Base-by-base conservation (phyloP, 2,797 vertebrate species). In the Psittacula echo region DNA sequence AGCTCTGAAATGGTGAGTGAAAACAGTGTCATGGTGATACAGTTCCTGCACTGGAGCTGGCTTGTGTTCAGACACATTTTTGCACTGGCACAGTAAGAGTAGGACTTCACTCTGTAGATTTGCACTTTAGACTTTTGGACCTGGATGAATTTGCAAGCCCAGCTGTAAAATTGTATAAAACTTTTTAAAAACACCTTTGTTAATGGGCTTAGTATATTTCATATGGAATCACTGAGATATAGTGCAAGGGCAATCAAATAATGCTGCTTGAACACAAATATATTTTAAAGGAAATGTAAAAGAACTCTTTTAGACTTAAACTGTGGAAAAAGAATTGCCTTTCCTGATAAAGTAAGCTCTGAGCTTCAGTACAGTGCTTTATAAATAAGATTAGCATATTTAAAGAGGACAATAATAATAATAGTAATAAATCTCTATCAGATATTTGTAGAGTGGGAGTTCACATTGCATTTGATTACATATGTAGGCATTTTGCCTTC, bases 91-190 rank as follows among this genome's bases (percentile, higher is more conserved):
- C 30, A 23, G 11, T 20, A 17, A 37, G 3, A 37, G 61, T 48
- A 44, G 41, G 39, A 23, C 50, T 68, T 34, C 24, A 0, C 27
- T 72, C 26, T 50, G 34, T 58, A 77, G 84, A n/a, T 1, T 0
- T 81, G 85, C 53, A 50, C 77, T 88, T 91, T n/a, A 62, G 80
- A 75, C 87, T 89, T 92, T 65, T 68, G 87, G 53, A 94, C 62
- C 29, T 9, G 6, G 45, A 42, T 39, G 24, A 81, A 86, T 68
- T 88, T 67, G 73, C 70, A 94, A 86, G 53, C 32, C 64, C 64
- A 86, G 45, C 29, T 85, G 37, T 74, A 51, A 26, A 71, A 24
- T 26, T n/a, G 10, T 32, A 32, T 54, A 23, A 62, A 87, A 67
- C 9, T 6, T 45, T 11, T 64, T 13, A 7, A 44, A 66, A 79